Conservation (phyloP, 2,113 vertebrate genomes). For the Myotis brandtii region DNA sequence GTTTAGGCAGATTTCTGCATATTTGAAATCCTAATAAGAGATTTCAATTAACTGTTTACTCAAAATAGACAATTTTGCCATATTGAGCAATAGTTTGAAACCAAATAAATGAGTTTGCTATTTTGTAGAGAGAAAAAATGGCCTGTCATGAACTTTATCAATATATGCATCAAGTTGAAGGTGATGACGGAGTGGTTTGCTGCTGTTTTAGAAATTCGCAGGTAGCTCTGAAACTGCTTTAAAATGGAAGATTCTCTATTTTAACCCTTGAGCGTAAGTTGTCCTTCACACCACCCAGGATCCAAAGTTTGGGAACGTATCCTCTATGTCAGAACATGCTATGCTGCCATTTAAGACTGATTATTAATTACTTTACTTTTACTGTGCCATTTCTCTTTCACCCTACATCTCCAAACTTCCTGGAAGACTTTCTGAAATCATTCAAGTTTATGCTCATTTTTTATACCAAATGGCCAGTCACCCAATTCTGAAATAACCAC, state of each 20-base stretch:
- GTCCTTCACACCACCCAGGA: neutral
- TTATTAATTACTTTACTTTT: neutral
- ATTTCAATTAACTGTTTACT: neutral
- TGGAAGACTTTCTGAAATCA: neutral
- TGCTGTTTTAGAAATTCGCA: neutral
- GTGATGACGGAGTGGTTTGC: neutral
- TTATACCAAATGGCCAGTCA: neutral
- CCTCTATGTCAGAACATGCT: neutral
- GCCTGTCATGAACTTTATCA: neutral
- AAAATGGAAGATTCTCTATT: neutral
- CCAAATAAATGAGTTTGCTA: neutral
- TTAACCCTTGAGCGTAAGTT: neutral
- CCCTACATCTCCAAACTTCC: neutral
- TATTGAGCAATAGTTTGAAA: neutral
- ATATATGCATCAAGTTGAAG: neutral
- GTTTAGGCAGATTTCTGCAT: conserved; percentile 31
- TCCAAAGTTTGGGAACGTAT: too few species aligned
- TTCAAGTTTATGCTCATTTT: neutral
- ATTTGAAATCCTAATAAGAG: conserved; percentile 49
- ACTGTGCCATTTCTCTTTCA: neutral
- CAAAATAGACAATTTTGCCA: neutral
- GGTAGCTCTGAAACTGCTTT: neutral
- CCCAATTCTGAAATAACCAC: neutral
- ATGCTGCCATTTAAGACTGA: neutral
- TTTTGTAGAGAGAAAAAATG: neutral